A percentile compares a stretch with the other conserved stretches of the same genome.
Evolutionary conservation across 92 coral and sea anemone species (phyloP).

Genomic region (Porites cylindrica): DNA sequence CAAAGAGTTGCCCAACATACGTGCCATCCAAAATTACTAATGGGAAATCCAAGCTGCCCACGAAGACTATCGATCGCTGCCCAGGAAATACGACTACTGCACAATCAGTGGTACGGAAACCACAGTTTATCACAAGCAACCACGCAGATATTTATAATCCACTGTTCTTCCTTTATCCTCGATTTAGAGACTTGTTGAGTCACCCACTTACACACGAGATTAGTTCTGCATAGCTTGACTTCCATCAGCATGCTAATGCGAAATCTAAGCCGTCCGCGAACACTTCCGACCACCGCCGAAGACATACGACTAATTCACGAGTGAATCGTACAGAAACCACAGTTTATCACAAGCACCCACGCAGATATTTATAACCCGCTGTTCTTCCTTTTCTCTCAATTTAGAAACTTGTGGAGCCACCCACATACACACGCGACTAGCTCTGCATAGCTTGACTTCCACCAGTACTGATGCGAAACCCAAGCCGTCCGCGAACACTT

Average conservation of each 20-base stretch:
- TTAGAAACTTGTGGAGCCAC: background rate
- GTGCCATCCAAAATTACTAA: too few species aligned
- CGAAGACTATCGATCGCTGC: conserved; percentile 6
- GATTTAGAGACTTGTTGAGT: background rate
- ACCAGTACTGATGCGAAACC: too few species aligned
- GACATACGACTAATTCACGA: background rate
- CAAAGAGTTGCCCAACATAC: too few species aligned
- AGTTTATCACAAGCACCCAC: background rate
- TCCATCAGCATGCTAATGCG: background rate
- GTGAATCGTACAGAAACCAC: background rate
- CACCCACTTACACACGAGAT: background rate
- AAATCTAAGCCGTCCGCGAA: background rate
- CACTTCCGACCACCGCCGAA: conserved; percentile 1
- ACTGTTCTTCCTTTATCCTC: background rate
- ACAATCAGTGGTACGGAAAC: background rate
- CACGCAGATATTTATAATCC: background rate
- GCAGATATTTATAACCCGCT: background rate
- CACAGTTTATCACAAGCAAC: background rate
- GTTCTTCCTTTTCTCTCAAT: background rate
- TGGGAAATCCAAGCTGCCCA: too few species aligned
- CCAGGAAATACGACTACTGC: background rate
- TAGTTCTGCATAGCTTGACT: conserved; percentile 23
- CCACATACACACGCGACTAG: background rate
- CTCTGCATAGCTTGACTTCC: conserved; percentile 17
- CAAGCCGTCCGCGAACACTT: background rate